Base-by-base conservation (phyloP, 2,888 invertebrate genomes). In the Cephus rjabovi region DNA sequence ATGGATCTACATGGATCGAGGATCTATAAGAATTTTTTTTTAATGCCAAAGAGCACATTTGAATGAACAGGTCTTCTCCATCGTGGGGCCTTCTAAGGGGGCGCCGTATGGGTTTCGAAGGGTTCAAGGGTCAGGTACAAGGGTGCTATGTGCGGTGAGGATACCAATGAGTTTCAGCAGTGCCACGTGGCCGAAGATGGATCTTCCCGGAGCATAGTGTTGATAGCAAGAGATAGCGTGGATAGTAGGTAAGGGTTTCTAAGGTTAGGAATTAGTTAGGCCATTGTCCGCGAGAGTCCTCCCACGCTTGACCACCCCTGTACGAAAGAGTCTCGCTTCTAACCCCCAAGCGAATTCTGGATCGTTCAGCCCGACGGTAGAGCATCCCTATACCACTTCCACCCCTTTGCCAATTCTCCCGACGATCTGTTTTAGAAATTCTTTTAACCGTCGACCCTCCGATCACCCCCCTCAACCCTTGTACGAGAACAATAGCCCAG, bases 231-330 rank as follows among this genome's bases (percentile, higher is more conserved):
- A 75, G 79, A 83, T 69, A 79, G 75, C 76, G 79, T 77, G 80
- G 80, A 80, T 77, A 77, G 69, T 75, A 71, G 40, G 75, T 69
- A 76, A 69, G 74, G 77, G 69, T 77, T 74, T 73, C 77, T 74
- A 73, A 73, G 78, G 77, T 79, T 79, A 74, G 77, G 77, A 81
- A 80, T 83, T 81, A 81, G 81, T 79, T 81, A 78, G 74, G 70
- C 75, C 37, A 76, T 74, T 76, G 71, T 40, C 76, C 79, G 76
- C 79, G 76, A 78, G 81, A 79, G 83, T 75, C 76, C 79, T 84
- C 77, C 80, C 76, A 73, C 56, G 75, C 75, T 75, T 77, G 73
- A 75, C 79, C 79, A 83, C 76, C 80, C 81, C 77, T 23, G 1
- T 34, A 12, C 33, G 33, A 71, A 12, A 31, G 6, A 71, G 71